Evolutionary conservation across 2,797 vertebrate genomes (phyloP).

Genomic region (Lagodon rhomboides): DNA sequence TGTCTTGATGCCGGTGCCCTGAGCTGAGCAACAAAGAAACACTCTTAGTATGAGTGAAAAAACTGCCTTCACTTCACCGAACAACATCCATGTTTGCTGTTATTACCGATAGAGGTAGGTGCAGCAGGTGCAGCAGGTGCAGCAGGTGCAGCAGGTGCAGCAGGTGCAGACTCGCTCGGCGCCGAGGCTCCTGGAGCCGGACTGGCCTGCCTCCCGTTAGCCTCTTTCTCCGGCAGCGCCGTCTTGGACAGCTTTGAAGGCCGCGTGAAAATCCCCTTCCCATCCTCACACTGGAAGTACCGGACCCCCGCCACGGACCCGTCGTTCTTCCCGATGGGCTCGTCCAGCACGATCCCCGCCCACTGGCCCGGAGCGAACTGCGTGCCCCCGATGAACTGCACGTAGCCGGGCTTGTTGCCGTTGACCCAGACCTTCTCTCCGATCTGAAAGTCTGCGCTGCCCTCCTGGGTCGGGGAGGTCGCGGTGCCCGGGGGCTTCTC

Average conservation of each 20-base stretch:
- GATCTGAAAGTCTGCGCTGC: slow-evolving; percentile 88
- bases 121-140: too few relatives aligned
- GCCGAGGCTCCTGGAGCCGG: slow-evolving; percentile 51
- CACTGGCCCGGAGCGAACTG: slow-evolving; percentile 98
- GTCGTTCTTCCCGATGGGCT: slow-evolving; percentile 95
- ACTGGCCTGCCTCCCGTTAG: slow-evolving; percentile 85
- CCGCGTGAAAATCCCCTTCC: slow-evolving; percentile 85
- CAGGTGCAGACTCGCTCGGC: slow-evolving; percentile 16
- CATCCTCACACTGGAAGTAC: slow-evolving; percentile 87
- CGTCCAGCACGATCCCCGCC: slow-evolving; percentile 96
- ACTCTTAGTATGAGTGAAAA: not conserved
- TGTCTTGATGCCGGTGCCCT: slow-evolving; percentile 62
- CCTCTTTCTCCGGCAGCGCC: slow-evolving; percentile 84
- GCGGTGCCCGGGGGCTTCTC: slow-evolving; percentile 74
- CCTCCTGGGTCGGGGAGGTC: slow-evolving; percentile 84
- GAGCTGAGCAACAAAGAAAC: slow-evolving; percentile 41
- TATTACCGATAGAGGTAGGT: slow-evolving; percentile 58
- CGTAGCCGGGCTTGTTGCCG: slow-evolving; percentile 94
- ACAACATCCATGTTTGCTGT: not conserved
- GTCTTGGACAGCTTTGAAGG: slow-evolving; percentile 84
- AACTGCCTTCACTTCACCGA: not conserved
- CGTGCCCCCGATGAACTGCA: slow-evolving; percentile 93
- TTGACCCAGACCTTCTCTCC: slow-evolving; percentile 98
- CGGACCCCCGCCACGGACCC: slow-evolving; percentile 94
- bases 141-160: slow-evolving; percentile 23